A percentile compares a stretch with the other conserved stretches of the same genome.
phyloP scores from a whole-genome alignment of 2,113 vertebrate species.

The Catharus fuscescens region DNA sequence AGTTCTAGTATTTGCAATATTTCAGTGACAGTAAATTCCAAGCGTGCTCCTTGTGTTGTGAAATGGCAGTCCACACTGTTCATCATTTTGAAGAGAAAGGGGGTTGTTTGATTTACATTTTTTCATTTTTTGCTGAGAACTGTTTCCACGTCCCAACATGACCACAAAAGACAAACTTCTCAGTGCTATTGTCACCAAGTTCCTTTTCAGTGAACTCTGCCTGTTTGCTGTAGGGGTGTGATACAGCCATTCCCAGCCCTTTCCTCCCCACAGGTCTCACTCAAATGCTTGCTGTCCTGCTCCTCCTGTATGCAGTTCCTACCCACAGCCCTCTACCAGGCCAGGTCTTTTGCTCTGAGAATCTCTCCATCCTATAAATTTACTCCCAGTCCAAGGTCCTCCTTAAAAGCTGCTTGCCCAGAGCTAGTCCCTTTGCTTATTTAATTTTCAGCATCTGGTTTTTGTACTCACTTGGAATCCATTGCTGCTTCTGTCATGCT shows the following conservation, averaged over 20 bases:
- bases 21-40: not conserved
- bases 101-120: not conserved
- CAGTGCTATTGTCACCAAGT: fast-evolving
- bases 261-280: not conserved
- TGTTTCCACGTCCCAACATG: fast-evolving
- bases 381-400: not conserved
- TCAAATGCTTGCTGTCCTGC: not conserved
- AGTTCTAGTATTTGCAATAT: not conserved
- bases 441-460: not conserved
- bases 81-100: not conserved
- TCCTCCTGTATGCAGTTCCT: not conserved
- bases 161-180: not conserved
- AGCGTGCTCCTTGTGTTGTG: not conserved
- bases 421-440: not conserved
- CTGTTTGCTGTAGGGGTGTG: not conserved
- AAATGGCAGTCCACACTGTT: not conserved
- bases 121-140: not conserved
- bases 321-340: not conserved
- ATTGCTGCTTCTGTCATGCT: not conserved
- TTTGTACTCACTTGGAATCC: not conserved
- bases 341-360: not conserved
- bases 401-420: not conserved
- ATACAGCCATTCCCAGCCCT: not conserved
- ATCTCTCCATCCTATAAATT: not conserved
- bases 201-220: not conserved